phyloP scores from a whole-genome alignment of 1,140 invertebrate species.

The Belonocnema kinseyi region DNA sequence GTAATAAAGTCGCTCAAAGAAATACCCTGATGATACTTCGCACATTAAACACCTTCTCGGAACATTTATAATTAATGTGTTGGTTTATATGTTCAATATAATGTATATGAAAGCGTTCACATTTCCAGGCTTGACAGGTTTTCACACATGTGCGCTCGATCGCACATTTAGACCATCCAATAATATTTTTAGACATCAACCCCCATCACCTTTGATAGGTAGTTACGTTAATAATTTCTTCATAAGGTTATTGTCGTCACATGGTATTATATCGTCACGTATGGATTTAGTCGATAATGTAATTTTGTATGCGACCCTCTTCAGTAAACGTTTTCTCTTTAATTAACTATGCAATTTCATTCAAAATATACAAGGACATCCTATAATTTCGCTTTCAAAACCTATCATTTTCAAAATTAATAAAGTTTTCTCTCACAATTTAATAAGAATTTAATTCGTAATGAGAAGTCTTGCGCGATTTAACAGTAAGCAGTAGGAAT shows the following conservation, averaged over 20 bases:
- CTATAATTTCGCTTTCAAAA: no score
- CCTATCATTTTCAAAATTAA: no score
- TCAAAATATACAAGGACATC: no score
- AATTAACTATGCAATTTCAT: no score
- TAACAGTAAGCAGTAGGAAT: no score
- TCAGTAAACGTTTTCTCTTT: no score
- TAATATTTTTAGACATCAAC: slow-evolving; percentile 62
- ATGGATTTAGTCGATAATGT: no score
- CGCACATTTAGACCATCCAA: slow-evolving; percentile 64
- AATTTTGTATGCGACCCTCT: no score
- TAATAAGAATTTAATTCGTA: no score
- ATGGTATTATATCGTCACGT: not conserved
- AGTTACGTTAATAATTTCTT: not conserved
- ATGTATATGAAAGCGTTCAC: not conserved
- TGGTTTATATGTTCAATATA: not conserved
- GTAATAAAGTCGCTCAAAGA: slow-evolving; percentile 59
- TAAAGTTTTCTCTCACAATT: no score
- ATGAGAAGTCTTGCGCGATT: no score
- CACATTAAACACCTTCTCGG: not conserved
- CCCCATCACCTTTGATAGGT: slow-evolving; percentile 35
- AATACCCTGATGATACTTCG: slow-evolving; percentile 34
- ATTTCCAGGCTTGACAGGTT: slow-evolving; percentile 38
- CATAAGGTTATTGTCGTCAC: slow-evolving; percentile 7
- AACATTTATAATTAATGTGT: slow-evolving; percentile 7
- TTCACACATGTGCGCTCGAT: slow-evolving; percentile 65